Base-by-base conservation (phyloP, 2,888 invertebrate species). In the Clepsis dumicolana region DNA sequence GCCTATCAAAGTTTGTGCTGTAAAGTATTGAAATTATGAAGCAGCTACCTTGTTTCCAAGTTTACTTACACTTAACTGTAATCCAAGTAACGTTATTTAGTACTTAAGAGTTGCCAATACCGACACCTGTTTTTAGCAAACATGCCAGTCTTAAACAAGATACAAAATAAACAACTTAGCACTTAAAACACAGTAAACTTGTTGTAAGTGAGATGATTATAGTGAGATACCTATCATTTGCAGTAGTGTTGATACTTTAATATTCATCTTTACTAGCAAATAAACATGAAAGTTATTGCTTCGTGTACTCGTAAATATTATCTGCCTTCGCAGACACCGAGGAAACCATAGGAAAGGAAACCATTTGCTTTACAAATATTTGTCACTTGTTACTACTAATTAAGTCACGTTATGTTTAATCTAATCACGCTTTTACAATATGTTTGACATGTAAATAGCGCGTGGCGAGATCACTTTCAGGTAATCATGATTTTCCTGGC, bases 401-500 rank as follows among this genome's bases (percentile, higher is more conserved):
- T n/a, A 52, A 52, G 1, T n/a, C 14, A n/a, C 52, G 25, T 27
- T 25, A 7, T n/a, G 27, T 16, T 10, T 29, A 27, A n/a, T 16
- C 18, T n/a, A 16, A 4, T 12, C 56, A 57, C 57, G 48, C 14
- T 18, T 18, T 25, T 8, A 18, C 16, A 16, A 12, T 65, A 32
- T 60, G 65, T 65, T 41, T 60, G n/a, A 10, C 60, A 60, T 53
- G 60, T 60, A 38, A 60, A 53, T 41, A 60, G 41, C 60, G 16
- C 65, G 52, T 60, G 65, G 52, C 12, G 21, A 24, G 56, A 59
- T 52, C 25, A 29, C 14, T 16, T 54, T 29, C 29, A 52, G 16
- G 27, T 52, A 65, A 50, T 65, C 38, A 53, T n/a, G n/a, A n/a
- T 44, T 56, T 48, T 1, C 56, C 24, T 57, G 24, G 24, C 48